A percentile compares a stretch with the other conserved stretches of the same genome.
phyloP scores from a whole-genome alignment of 2,888 invertebrate species.

The Mayetiola destructor region DNA sequence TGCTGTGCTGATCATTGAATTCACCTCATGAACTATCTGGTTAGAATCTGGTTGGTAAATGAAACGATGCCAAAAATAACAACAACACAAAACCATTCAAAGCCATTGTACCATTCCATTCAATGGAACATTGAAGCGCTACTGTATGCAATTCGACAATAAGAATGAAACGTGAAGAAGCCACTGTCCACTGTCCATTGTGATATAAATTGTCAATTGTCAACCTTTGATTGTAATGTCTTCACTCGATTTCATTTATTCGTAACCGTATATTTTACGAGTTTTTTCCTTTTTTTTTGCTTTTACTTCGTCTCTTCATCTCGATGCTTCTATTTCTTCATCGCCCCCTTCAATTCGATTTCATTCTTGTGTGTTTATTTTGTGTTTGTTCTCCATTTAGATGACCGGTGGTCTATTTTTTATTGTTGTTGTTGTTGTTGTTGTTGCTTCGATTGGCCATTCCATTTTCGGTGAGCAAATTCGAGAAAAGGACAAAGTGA shows the following conservation, averaged over 20 bases:
- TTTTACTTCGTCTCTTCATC: too few relatives aligned
- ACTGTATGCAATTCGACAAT: too few relatives aligned
- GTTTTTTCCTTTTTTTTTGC: too few relatives aligned
- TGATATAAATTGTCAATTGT: too few relatives aligned
- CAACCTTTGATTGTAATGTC: slow-evolving; percentile 9
- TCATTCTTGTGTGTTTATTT: slow-evolving; percentile 10
- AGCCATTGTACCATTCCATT: too few relatives aligned
- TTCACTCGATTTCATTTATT: too few relatives aligned
- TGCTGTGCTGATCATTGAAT: slow-evolving; percentile 7
- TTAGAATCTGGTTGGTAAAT: background rate
- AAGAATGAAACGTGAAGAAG: too few relatives aligned
- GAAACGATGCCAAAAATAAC: background rate
- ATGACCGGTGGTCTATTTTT: background rate
- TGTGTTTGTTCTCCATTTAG: background rate
- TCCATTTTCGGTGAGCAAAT: background rate
- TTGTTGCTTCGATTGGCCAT: background rate
- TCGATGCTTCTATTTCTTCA: background rate
- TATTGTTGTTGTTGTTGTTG: background rate
- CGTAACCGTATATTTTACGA: too few relatives aligned
- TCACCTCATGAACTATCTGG: slow-evolving; percentile 14
- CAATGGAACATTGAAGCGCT: too few relatives aligned
- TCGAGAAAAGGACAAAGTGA: background rate
- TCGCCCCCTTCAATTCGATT: background rate
- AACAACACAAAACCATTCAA: too few relatives aligned
- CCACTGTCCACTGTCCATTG: too few relatives aligned